Conservation (phyloP, 2,888 invertebrate genomes). For the Idaea straminata region DNA sequence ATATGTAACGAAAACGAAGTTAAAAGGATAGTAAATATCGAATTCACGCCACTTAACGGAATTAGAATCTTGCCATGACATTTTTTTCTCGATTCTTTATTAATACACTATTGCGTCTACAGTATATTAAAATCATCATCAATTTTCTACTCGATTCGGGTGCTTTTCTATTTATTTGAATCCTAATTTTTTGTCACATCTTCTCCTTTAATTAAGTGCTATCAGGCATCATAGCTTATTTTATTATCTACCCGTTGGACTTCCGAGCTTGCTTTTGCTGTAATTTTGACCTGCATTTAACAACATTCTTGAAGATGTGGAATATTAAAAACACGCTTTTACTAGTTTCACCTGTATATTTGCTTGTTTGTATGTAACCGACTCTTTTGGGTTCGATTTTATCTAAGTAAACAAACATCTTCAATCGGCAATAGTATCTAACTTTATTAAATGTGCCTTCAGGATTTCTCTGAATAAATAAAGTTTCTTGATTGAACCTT, state of each 20-base stretch:
- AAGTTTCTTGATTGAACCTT: neutral
- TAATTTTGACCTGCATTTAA: too few species aligned
- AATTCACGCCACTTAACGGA: neutral
- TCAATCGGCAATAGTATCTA: neutral
- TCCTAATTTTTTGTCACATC: too few species aligned
- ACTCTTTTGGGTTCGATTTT: too few species aligned
- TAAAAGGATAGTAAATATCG: neutral
- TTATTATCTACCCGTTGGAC: too few species aligned
- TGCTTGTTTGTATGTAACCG: too few species aligned
- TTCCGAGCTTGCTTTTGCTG: too few species aligned
- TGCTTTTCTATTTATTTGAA: neutral
- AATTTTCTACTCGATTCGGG: neutral
- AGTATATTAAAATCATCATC: neutral
- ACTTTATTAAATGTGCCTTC: slow-evolving; percentile 1
- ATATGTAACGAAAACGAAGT: neutral
- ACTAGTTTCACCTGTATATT: too few species aligned
- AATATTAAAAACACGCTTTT: too few species aligned
- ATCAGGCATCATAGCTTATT: too few species aligned
- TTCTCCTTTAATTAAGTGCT: too few species aligned
- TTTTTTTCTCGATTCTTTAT: neutral
- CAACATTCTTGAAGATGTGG: too few species aligned
- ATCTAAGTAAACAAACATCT: neutral
- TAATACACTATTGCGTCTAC: neutral
- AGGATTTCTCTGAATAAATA: neutral
- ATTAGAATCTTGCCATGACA: neutral